Evolutionary conservation across 2,888 invertebrate species (phyloP).

Genomic region (Rhodophaea formosa): DNA sequence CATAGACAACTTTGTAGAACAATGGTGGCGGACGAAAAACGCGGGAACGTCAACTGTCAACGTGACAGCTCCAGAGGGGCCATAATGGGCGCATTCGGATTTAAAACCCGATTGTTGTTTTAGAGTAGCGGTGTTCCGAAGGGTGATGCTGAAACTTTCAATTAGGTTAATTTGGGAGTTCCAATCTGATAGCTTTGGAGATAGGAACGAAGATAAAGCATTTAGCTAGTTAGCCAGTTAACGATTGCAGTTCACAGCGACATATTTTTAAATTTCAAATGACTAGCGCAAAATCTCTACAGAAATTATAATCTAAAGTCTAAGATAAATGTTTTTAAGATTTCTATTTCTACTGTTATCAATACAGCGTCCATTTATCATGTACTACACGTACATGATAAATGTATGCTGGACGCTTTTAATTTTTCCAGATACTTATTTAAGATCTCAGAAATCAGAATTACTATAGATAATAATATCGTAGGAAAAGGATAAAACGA

Average conservation of each 20-base stretch:
- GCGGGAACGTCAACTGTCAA: slow-evolving; percentile 64
- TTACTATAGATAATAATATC: too few species aligned
- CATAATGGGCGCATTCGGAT: slow-evolving; percentile 48
- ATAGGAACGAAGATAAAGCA: neutral
- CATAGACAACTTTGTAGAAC: slow-evolving; percentile 16
- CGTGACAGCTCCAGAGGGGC: slow-evolving; percentile 54
- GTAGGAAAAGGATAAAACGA: too few species aligned
- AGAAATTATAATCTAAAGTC: too few species aligned
- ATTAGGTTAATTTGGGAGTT: slow-evolving; percentile 21
- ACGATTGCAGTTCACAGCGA: neutral
- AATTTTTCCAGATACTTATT: too few species aligned
- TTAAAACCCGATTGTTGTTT: slow-evolving; percentile 51
- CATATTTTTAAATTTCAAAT: too few species aligned
- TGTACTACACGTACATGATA: too few species aligned
- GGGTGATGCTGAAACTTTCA: slow-evolving; percentile 25
- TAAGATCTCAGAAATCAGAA: too few species aligned
- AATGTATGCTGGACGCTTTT: too few species aligned
- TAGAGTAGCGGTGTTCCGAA: slow-evolving; percentile 31
- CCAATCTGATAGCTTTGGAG: neutral
- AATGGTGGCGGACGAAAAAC: slow-evolving; percentile 32
- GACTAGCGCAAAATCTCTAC: too few species aligned
- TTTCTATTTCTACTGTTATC: too few species aligned
- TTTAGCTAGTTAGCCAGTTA: neutral
- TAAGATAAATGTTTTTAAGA: too few species aligned
- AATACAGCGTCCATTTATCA: too few species aligned